A percentile compares a stretch with the other conserved stretches of the same genome.
Conservation (phyloP, 1,140 invertebrate genomes). For the Drosophila nebulosa region DNA sequence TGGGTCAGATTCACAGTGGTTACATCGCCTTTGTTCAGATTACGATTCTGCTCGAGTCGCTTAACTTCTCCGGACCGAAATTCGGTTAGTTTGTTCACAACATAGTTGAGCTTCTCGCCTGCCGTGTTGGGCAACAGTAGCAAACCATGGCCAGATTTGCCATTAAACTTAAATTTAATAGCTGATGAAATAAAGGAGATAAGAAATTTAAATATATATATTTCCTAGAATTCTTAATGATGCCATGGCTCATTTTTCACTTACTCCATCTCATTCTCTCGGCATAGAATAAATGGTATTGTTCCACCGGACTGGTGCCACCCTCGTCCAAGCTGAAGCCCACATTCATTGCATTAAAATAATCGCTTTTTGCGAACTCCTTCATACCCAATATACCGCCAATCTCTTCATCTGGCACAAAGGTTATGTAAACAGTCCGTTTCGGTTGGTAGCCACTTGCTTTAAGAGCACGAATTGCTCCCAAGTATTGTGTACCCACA, state of each 20-base stretch:
- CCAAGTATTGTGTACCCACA: slow-evolving; percentile 82
- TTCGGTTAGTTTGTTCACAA: slow-evolving; percentile 90
- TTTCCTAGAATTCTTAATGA: background rate
- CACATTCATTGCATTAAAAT: slow-evolving; percentile 92
- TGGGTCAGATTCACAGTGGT: slow-evolving; percentile 94
- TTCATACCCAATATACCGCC: slow-evolving; percentile 92
- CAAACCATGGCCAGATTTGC: slow-evolving; percentile 94
- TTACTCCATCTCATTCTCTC: slow-evolving; percentile 88
- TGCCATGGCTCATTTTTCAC: slow-evolving; percentile 64
- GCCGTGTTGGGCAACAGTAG: slow-evolving; percentile 90
- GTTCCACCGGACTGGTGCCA: slow-evolving; percentile 84
- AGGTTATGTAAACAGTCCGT: slow-evolving; percentile 88
- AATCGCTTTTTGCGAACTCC: slow-evolving; percentile 87
- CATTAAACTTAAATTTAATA: slow-evolving; percentile 80
- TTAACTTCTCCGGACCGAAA: slow-evolving; percentile 86
- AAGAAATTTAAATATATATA: background rate
- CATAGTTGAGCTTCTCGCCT: slow-evolving; percentile 89
- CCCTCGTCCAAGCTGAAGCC: slow-evolving; percentile 95
- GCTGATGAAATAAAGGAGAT: background rate
- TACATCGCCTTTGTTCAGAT: slow-evolving; percentile 89
- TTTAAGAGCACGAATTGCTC: slow-evolving; percentile 87
- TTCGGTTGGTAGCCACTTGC: slow-evolving; percentile 82
- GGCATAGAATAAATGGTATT: slow-evolving; percentile 88
- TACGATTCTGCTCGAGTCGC: slow-evolving; percentile 83
- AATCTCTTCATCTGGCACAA: slow-evolving; percentile 96